Evolutionary conservation across 2,113 vertebrate genomes (phyloP).

Genomic region (Cichladusa arquata): DNA sequence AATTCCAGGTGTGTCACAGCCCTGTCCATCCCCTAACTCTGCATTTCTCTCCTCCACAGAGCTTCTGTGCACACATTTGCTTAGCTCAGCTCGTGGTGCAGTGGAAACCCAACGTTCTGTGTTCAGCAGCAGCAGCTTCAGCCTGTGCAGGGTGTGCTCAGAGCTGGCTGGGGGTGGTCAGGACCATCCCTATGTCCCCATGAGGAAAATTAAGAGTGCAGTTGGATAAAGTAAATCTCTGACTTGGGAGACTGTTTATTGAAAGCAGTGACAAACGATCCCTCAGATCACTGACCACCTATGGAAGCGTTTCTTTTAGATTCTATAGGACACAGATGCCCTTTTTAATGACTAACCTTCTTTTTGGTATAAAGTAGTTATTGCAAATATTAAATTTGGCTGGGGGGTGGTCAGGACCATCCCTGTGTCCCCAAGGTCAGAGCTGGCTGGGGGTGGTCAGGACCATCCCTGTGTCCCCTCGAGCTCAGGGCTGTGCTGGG

Average conservation of each 20-base stretch:
- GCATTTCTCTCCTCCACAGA: neutral
- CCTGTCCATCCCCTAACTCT: neutral
- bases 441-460: neutral
- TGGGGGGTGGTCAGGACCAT: neutral
- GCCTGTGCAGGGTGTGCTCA: neutral
- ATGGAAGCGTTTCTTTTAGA: neutral
- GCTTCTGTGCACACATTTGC: neutral
- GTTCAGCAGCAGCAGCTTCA: neutral
- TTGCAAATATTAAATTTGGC: neutral
- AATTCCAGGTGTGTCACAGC: neutral
- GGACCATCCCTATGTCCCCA: neutral
- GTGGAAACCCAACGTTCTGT: neutral
- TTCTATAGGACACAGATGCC: neutral
- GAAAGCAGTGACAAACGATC: neutral
- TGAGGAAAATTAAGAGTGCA: neutral
- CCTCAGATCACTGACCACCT: neutral
- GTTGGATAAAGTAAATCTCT: neutral
- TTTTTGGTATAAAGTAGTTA: neutral
- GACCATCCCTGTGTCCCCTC: neutral
- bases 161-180: neutral
- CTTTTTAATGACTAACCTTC: neutral
- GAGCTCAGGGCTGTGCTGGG: neutral
- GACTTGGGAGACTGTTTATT: neutral
- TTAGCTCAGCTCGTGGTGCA: neutral
- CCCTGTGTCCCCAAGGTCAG: neutral